phyloP scores from a whole-genome alignment of 2,797 vertebrate genomes.

The Smutsia gigantea region DNA sequence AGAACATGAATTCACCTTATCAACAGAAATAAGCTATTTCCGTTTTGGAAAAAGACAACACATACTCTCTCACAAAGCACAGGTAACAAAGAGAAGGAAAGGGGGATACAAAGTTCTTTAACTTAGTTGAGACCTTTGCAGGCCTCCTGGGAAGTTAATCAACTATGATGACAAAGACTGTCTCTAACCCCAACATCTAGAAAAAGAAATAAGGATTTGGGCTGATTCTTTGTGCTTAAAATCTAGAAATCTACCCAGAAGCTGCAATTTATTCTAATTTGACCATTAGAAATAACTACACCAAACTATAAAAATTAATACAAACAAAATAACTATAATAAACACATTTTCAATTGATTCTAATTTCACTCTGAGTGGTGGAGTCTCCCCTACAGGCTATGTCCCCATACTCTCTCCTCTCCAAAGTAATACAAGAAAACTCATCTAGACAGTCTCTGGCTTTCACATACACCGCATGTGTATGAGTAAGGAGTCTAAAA shows the following conservation, averaged over 20 bases:
- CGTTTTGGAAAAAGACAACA: neutral
- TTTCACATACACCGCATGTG: neutral
- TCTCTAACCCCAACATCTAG: neutral
- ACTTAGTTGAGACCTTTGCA: neutral
- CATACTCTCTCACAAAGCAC: neutral
- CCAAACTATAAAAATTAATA: too few relatives aligned
- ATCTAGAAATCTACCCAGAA: neutral
- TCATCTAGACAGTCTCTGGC: neutral
- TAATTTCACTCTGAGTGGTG: neutral
- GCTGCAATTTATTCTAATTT: neutral
- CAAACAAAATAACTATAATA: too few relatives aligned
- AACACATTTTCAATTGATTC: too few relatives aligned
- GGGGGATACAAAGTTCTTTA: neutral
- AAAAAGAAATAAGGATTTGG: neutral
- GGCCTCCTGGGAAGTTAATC: neutral
- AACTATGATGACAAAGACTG: neutral
- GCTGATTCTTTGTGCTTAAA: neutral
- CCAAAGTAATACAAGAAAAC: neutral
- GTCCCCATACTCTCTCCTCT: neutral
- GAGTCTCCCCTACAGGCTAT: neutral
- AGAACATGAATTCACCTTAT: neutral
- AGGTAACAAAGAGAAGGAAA: neutral
- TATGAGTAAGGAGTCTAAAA: neutral
- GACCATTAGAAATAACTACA: too few relatives aligned
- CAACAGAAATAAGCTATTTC: neutral